phyloP scores from a whole-genome alignment of 2,888 invertebrate species.

The Graphium colonna region DNA sequence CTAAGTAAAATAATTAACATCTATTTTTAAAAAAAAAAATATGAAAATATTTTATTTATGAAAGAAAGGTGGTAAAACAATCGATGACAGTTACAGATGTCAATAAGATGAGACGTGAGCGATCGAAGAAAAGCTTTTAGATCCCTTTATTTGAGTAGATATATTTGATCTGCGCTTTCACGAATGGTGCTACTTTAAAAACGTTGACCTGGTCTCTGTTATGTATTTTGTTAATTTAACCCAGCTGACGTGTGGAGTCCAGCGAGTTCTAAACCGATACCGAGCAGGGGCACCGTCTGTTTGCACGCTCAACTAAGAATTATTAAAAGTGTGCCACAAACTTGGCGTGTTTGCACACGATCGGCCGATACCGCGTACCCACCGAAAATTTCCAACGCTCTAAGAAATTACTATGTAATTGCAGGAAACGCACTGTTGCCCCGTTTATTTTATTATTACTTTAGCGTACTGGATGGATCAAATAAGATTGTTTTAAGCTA shows the following conservation, averaged over 20 bases:
- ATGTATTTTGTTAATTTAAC: slow-evolving; percentile 62
- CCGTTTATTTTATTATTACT: neutral
- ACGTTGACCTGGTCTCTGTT: slow-evolving; percentile 62
- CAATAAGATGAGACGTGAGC: too few species aligned
- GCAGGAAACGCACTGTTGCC: neutral
- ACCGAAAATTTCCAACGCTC: neutral
- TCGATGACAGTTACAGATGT: too few species aligned
- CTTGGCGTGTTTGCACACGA: slow-evolving; percentile 51
- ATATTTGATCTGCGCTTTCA: slow-evolving; percentile 72
- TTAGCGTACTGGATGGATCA: too few species aligned
- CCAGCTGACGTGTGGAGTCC: slow-evolving; percentile 34
- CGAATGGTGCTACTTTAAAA: slow-evolving; percentile 68
- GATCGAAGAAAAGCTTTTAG: slow-evolving; percentile 36
- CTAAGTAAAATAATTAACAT: too few species aligned
- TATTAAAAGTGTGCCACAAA: slow-evolving; percentile 57
- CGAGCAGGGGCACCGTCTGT: slow-evolving; percentile 39
- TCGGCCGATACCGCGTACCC: neutral
- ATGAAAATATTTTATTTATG: too few species aligned
- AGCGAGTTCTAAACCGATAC: slow-evolving; percentile 14
- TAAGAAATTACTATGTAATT: slow-evolving; percentile 30
- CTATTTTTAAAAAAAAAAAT: too few species aligned
- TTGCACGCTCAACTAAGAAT: slow-evolving; percentile 50
- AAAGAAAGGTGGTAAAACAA: too few species aligned
- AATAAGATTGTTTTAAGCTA: too few species aligned
- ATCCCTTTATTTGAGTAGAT: slow-evolving; percentile 64